Evolutionary conservation across 2,113 vertebrate genomes (phyloP).

Genomic region (Sander lucioperca): DNA sequence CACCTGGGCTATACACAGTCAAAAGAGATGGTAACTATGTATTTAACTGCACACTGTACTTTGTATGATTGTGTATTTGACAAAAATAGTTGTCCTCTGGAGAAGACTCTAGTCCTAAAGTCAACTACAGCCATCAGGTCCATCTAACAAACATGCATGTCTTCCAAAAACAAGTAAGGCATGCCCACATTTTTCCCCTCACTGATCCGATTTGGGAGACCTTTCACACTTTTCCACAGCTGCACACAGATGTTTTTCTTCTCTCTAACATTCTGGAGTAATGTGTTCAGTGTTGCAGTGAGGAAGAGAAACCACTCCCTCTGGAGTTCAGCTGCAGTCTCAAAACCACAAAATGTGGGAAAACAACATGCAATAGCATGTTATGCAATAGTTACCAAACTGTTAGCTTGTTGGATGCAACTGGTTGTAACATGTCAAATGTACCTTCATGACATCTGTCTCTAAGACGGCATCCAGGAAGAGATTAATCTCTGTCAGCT

Average conservation of each 20-base stretch:
- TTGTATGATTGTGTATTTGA: neutral
- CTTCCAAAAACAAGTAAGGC: slow-evolving; percentile 20
- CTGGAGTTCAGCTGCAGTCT: slow-evolving; percentile 30
- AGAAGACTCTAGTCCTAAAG: neutral
- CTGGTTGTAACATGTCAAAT: slow-evolving; percentile 30
- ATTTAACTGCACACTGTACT: neutral
- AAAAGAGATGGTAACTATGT: neutral
- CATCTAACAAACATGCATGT: neutral
- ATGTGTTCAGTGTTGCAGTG: slow-evolving; percentile 21
- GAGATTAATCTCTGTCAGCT: slow-evolving; percentile 79
- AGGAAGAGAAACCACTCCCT: slow-evolving; percentile 37
- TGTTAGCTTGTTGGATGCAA: neutral
- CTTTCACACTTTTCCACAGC: slow-evolving; percentile 63
- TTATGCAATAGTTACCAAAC: neutral
- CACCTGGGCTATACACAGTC: neutral
- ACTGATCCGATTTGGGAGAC: slow-evolving; percentile 16
- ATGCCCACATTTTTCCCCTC: slow-evolving; percentile 48
- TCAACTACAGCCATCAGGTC: neutral
- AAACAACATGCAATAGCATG: neutral
- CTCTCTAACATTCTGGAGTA: slow-evolving; percentile 15
- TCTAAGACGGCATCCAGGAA: slow-evolving; percentile 88
- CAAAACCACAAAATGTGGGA: neutral
- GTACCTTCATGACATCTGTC: slow-evolving; percentile 89
- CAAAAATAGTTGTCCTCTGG: neutral
- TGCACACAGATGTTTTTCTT: slow-evolving; percentile 68